Evolutionary conservation across 2,888 invertebrate species (phyloP).

Genomic region (Holacanthella duospinosa): DNA sequence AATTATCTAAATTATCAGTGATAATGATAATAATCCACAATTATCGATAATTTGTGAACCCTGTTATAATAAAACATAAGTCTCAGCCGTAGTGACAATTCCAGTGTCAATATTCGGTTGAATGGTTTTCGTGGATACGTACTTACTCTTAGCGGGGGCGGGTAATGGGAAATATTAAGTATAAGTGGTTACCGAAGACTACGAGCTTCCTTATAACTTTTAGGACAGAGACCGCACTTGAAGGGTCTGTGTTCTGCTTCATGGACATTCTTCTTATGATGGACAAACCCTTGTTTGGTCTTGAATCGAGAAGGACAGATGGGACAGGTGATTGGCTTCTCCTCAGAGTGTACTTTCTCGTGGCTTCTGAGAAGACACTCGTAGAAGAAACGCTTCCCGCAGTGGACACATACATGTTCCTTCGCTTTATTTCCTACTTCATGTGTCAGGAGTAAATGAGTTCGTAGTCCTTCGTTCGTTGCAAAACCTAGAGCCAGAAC

Average conservation of each 20-base stretch:
- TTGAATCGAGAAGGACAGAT: not conserved
- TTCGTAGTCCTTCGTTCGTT: not conserved
- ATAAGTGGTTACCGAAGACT: not conserved
- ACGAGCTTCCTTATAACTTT: not conserved
- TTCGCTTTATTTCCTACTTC: not conserved
- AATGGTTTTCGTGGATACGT: no score
- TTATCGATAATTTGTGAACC: no score
- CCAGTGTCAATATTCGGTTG: no score
- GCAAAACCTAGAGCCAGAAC: not conserved
- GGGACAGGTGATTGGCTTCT: not conserved
- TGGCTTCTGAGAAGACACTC: not conserved
- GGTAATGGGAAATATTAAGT: no score
- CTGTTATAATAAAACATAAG: no score
- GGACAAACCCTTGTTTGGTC: not conserved
- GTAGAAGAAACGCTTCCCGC: not conserved
- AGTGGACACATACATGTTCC: not conserved
- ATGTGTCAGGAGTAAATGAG: constrained; percentile 5
- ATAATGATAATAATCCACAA: no score
- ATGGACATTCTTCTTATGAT: not conserved
- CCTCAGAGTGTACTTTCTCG: not conserved
- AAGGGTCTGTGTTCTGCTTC: not conserved
- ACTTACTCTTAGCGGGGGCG: no score
- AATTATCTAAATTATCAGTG: no score
- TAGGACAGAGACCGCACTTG: not conserved
- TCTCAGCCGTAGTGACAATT: no score